Conservation (phyloP, 2,888 invertebrate species). For the Hemicrepidius hirtus region DNA sequence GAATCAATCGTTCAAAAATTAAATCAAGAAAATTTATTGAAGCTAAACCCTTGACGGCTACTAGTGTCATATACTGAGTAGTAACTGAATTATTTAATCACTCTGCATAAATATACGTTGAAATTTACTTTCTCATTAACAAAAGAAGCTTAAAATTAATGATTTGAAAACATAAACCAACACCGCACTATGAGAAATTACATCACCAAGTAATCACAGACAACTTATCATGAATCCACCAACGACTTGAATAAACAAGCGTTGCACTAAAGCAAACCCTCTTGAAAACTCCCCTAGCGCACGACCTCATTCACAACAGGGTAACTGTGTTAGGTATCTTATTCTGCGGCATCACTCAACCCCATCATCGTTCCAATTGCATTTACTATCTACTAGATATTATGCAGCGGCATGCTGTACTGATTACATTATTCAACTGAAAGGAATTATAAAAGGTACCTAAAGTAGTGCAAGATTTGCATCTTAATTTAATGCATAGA, state of each 20-base stretch:
- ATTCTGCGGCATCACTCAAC: slow-evolving; percentile 10
- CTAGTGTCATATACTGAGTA: too few relatives aligned
- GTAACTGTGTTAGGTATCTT: slow-evolving; percentile 13
- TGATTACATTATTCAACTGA: slow-evolving; percentile 20
- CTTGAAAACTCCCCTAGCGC: background rate
- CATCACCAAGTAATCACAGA: slow-evolving; percentile 7
- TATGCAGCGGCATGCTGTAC: slow-evolving; percentile 23
- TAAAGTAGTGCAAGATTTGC: slow-evolving; percentile 4
- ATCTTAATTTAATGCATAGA: background rate
- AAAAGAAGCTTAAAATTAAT: too few relatives aligned
- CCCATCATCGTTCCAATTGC: slow-evolving; percentile 20
- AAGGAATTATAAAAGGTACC: background rate
- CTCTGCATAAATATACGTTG: too few relatives aligned
- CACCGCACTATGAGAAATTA: background rate
- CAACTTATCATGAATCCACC: background rate
- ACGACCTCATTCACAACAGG: background rate
- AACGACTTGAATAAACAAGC: background rate
- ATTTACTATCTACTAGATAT: slow-evolving; percentile 8
- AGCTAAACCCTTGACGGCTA: too few relatives aligned
- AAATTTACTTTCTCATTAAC: too few relatives aligned
- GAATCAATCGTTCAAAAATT: too few relatives aligned
- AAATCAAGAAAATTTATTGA: too few relatives aligned
- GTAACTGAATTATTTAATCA: too few relatives aligned
- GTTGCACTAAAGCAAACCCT: slow-evolving; percentile 9
- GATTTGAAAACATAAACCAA: too few relatives aligned